These are phyloP conservation scores for Papilio helenus DNA, from an alignment of 1,140 invertebrate species.

Conservation along the genomic window DNA sequence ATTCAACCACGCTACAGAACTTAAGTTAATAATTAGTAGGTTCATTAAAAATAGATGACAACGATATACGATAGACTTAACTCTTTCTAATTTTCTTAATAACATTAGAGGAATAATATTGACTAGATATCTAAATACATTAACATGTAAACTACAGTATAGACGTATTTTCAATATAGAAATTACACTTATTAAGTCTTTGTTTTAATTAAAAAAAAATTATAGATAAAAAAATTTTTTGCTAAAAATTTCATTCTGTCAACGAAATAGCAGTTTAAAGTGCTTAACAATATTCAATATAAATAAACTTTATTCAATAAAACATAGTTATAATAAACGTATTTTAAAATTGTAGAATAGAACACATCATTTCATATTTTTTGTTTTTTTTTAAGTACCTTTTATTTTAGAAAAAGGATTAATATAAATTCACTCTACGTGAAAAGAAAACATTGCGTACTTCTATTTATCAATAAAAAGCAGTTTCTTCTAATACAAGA, in stretches of 20 bases:
- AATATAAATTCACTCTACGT: conserved; percentile 18
- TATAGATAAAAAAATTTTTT: neutral
- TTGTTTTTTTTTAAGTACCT: conserved; percentile 3
- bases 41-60: neutral
- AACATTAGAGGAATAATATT: conserved; percentile 34
- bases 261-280: conserved; percentile 34
- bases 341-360: conserved; percentile 27
- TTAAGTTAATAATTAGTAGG: neutral
- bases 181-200: conserved; percentile 46
- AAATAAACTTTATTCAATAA: neutral
- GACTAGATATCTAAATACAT: conserved; percentile 35
- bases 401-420: conserved; percentile 35
- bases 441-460: conserved; percentile 19
- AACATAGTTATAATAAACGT: conserved; percentile 7
- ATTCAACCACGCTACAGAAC: neutral
- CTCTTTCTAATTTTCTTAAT: neutral
- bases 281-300: conserved; percentile 16
- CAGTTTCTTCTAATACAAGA: conserved; percentile 27
- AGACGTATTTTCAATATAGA: conserved; percentile 41
- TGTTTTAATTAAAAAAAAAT: conserved; percentile 43
- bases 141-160: conserved; percentile 43
- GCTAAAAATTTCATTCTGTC: conserved; percentile 12
- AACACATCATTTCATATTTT: conserved; percentile 1
- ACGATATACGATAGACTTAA: neutral
- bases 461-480: conserved; percentile 26